Evolutionary conservation across 2,888 invertebrate species (phyloP).

Genomic region (Pterobdella sp.): DNA sequence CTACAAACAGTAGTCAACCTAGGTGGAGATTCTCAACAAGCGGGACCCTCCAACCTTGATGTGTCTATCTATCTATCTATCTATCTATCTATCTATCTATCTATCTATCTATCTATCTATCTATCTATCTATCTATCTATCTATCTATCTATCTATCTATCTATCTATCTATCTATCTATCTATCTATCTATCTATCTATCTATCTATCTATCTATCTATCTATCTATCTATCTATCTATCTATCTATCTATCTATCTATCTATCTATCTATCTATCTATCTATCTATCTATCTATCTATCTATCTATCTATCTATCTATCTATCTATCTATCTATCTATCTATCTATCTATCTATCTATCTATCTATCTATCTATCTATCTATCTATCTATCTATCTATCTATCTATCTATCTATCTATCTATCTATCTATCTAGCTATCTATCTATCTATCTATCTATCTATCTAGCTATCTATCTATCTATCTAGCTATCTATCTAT

Average conservation of each 20-base stretch:
- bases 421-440: conserved; percentile 5
- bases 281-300: conserved; percentile 2
- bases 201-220: conserved; percentile 2
- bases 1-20: no score
- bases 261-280: conserved; percentile 2
- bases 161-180: conserved; percentile 2
- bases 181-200: conserved; percentile 2
- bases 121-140: conserved; percentile 2
- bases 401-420: conserved; percentile 1
- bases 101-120: conserved; percentile 2
- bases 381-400: not conserved
- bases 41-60: no score
- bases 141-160: conserved; percentile 2
- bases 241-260: conserved; percentile 2
- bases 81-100: conserved; percentile 2
- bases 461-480: not conserved
- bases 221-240: conserved; percentile 2
- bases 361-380: conserved; percentile 9
- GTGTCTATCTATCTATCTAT: conserved; percentile 2
- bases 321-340: conserved; percentile 2
- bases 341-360: conserved; percentile 10
- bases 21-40: no score
- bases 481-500: conserved; percentile 8
- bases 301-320: conserved; percentile 2
- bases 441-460: not conserved